These are phyloP conservation scores for Bostrychus sinensis DNA, from an alignment of 2,113 vertebrate species.

Conservation along the genomic window DNA sequence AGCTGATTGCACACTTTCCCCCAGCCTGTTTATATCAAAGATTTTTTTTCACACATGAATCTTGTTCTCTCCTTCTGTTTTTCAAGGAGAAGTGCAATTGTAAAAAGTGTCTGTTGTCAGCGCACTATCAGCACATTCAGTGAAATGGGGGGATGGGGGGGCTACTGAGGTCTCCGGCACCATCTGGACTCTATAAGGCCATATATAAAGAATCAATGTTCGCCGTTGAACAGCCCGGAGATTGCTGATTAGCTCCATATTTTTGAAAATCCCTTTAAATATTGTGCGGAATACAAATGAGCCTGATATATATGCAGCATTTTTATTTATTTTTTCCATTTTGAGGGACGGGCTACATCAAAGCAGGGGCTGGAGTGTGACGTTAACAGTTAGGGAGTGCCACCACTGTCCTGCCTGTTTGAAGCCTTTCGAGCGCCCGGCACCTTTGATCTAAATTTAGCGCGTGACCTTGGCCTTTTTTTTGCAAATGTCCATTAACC, in stretches of 20 bases:
- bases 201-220: slow-evolving; percentile 14
- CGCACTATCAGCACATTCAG: no score
- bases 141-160: neutral
- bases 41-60: no score
- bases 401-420: slow-evolving; percentile 47
- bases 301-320: slow-evolving; percentile 23
- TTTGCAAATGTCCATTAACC: slow-evolving; percentile 59
- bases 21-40: no score
- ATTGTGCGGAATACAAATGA: slow-evolving; percentile 41
- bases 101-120: no score
- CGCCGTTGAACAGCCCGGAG: slow-evolving; percentile 12
- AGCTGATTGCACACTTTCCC: no score
- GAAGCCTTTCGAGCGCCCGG: slow-evolving; percentile 49
- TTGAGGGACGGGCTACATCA: slow-evolving; percentile 34
- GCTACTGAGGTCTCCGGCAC: slow-evolving; percentile 7
- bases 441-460: slow-evolving; percentile 77
- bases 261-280: slow-evolving; percentile 37
- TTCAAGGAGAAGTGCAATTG: no score
- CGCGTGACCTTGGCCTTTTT: slow-evolving; percentile 59
- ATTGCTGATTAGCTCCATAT: slow-evolving; percentile 30
- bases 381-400: slow-evolving; percentile 15
- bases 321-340: no score
- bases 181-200: neutral
- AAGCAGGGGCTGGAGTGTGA: slow-evolving; percentile 32
- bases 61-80: no score